Base-by-base conservation (phyloP, 1,140 invertebrate species). In the Conopomorpha cramerella region DNA sequence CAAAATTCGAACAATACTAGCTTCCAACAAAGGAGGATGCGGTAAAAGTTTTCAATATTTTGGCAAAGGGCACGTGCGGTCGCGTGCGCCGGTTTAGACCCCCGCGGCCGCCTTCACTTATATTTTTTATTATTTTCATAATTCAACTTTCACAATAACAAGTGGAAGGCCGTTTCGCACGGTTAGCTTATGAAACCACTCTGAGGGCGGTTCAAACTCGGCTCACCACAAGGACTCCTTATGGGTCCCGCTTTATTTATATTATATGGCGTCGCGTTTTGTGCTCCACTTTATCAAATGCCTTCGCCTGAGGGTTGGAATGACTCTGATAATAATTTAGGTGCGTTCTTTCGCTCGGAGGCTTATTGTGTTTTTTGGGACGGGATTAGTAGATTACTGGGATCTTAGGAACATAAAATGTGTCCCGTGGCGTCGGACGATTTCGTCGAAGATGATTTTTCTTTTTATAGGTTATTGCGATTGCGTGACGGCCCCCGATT, bases 41-140 rank as follows among this genome's bases (percentile, higher is more conserved):
- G 65, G 67, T 71, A 71, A 57, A 68, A 76, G 46, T 71, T 76
- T 76, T 72, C 71, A 76, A 76, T 76, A 70, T 72, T 76, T 71
- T 71, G 67, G 63, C 38, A 39, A 40, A 15, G 15, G 36, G 63
- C 67, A 70, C 70, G 70, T 66, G 71, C 52, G 46, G 56, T 42
- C 65, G 53, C 67, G 70, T 70, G 70, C 34, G 55, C 12, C 56
- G 54, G 44, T 53, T 68, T 68, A 72, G 56, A 39, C 67, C 60
- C 64, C 67, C 50, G 51, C 51, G 45, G 57, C 36, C 50, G 36
- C 39, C 34, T 23, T 12, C 30, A 7, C 13, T n/a, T 11, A 34
- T 62, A 70, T 63, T 76, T 76, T 76, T 76, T 76, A 76, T 72
- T 70, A 72, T 76, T 72, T 76, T 76, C 65, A 70, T 72, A 72